Percentiles rank a stretch among this genome's conserved stretches.
phyloP scores from a whole-genome alignment of 1,140 invertebrate genomes.

The Brachionus koreanus region DNA sequence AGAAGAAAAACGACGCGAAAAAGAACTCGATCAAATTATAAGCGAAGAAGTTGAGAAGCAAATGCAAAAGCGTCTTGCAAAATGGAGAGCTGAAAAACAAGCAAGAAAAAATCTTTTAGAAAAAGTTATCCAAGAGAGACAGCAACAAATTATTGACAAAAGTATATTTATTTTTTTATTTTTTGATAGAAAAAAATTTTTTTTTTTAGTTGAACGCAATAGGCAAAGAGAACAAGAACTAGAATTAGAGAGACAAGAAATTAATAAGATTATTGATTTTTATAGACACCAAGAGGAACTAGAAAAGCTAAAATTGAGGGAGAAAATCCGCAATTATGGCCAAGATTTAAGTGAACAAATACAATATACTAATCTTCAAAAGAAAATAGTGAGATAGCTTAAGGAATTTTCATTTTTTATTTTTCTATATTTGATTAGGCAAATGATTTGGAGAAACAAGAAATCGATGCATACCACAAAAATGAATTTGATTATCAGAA shows the following conservation, averaged over 20 bases:
- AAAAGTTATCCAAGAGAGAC: constrained; percentile 18
- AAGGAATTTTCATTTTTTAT: background rate
- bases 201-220: constrained; percentile 17
- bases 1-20: constrained; percentile 36
- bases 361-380: constrained; percentile 7
- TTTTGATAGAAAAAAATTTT: background rate
- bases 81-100: constrained; percentile 37
- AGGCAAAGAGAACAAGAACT: constrained; percentile 5
- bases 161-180: background rate
- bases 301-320: constrained; percentile 2
- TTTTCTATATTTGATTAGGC: background rate
- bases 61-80: constrained; percentile 19
- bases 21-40: constrained; percentile 38
- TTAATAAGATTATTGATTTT: constrained; percentile 30
- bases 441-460: background rate
- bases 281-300: constrained; percentile 16
- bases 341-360: constrained; percentile 42
- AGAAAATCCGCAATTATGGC: constrained; percentile 33
- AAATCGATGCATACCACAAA: background rate
- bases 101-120: constrained; percentile 34
- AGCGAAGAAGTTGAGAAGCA: constrained; percentile 41
- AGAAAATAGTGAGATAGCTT: constrained; percentile 1
- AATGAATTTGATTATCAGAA: constrained; percentile 19
- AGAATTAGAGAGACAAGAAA: constrained; percentile 21
- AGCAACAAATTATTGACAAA: constrained; percentile 31